phyloP scores from a whole-genome alignment of 2,888 invertebrate species.

The Tubiluchus corallicola region DNA sequence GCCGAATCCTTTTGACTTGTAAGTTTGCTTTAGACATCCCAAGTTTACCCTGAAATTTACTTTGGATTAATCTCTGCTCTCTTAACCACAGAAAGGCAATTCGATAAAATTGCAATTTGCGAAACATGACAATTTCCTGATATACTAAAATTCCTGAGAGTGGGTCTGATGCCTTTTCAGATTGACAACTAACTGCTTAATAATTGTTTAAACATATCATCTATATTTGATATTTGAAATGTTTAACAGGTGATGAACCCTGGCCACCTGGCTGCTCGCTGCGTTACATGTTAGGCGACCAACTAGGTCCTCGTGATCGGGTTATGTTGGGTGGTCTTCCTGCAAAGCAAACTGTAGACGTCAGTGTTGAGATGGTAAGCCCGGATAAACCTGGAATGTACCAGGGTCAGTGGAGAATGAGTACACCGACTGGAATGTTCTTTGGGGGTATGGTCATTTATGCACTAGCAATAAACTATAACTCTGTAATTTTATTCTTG shows the following conservation, averaged over 20 bases:
- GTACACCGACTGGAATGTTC: conserved; percentile 63
- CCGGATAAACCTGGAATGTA: conserved; percentile 53
- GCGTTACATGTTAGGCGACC: conserved; percentile 48
- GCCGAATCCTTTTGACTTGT: no score
- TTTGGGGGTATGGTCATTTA: conserved; percentile 54
- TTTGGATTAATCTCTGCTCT: no score
- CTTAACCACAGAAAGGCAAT: no score
- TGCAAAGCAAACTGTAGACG: conserved; percentile 53
- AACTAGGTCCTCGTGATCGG: conserved; percentile 37
- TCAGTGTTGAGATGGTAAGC: conserved; percentile 59
- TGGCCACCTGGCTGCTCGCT: conserved; percentile 67
- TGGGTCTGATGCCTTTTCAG: no score
- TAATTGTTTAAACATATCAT: no score
- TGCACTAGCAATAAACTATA: background rate
- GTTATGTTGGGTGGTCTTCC: conserved; percentile 48
- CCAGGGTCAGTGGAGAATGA: conserved; percentile 73
- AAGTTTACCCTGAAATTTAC: no score
- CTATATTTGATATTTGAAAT: no score
- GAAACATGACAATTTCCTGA: no score
- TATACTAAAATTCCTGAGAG: no score
- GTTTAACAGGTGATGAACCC: conserved; percentile 37
- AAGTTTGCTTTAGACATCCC: no score
- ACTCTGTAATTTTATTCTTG: background rate
- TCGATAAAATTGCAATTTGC: no score
- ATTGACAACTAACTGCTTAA: no score